Conservation (phyloP, 2,797 vertebrate genomes). For the Psittacula echo region DNA sequence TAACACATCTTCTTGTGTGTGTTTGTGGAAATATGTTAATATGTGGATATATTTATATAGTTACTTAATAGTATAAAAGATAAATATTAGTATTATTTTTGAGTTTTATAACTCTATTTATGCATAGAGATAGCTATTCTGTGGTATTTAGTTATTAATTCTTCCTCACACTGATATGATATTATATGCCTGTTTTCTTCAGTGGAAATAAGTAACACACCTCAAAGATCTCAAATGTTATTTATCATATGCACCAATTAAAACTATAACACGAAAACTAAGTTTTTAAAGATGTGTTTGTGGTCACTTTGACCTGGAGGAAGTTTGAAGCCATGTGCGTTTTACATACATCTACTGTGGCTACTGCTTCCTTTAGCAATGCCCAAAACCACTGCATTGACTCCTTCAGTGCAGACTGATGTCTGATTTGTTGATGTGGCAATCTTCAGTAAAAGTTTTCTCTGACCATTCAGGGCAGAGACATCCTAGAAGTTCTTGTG, state of each 20-base stretch:
- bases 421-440: neutral
- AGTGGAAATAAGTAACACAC: neutral
- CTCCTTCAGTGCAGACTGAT: neutral
- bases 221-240: constrained; percentile 47
- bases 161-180: neutral
- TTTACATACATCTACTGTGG: neutral
- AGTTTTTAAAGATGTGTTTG: neutral
- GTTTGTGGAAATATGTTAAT: constrained; percentile 49
- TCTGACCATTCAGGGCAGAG: neutral
- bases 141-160: constrained; percentile 14
- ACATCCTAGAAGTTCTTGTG: neutral
- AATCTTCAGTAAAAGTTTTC: neutral
- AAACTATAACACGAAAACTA: constrained; percentile 9
- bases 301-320: neutral
- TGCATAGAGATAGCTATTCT: neutral
- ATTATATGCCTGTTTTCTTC: neutral
- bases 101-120: neutral
- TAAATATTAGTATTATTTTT: constrained; percentile 12
- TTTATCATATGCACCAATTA: constrained; percentile 66
- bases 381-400: neutral
- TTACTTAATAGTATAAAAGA: neutral
- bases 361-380: neutral
- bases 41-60: constrained; percentile 40
- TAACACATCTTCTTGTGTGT: constrained; percentile 21
- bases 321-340: neutral